Conservation (phyloP, 2,797 vertebrate species). For the Danio albolineatus region DNA sequence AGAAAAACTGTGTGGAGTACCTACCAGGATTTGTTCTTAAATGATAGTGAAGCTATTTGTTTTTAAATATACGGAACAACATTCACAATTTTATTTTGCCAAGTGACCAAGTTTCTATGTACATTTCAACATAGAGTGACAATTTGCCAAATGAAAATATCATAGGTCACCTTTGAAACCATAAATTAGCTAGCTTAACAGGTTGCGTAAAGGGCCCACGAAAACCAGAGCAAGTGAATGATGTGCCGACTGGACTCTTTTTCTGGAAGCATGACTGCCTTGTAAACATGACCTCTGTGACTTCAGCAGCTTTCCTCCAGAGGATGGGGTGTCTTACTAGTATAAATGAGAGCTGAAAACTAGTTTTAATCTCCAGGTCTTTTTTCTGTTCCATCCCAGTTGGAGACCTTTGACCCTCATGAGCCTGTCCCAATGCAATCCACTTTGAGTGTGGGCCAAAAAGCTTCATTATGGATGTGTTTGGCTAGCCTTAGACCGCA, state of each 20-base stretch:
- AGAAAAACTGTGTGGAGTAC: neutral
- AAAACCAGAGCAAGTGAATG: constrained; percentile 2
- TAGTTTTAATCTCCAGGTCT: neutral
- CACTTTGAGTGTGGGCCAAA: constrained; percentile 36
- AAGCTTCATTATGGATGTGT: constrained; percentile 63
- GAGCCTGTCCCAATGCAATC: constrained; percentile 1
- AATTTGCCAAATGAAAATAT: neutral
- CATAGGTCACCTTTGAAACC: neutral
- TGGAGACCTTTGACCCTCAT: neutral
- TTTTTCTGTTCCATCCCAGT: neutral
- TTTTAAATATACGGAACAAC: neutral
- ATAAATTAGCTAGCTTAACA: constrained; percentile 9
- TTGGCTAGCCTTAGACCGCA: constrained; percentile 42
- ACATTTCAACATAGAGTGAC: neutral
- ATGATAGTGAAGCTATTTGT: neutral
- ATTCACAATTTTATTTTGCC: neutral
- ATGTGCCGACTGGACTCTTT: constrained; percentile 1
- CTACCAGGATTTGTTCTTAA: neutral
- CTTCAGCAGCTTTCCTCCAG: constrained; percentile 18
- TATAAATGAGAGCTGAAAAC: neutral
- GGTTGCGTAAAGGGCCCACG: neutral
- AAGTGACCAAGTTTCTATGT: neutral
- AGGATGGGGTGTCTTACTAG: neutral
- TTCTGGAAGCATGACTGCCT: neutral
- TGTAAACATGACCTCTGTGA: constrained; percentile 21